Percentiles rank a stretch among this genome's conserved stretches.
Evolutionary conservation across 2,888 invertebrate genomes (phyloP).

Genomic region (Noctua pronuba): DNA sequence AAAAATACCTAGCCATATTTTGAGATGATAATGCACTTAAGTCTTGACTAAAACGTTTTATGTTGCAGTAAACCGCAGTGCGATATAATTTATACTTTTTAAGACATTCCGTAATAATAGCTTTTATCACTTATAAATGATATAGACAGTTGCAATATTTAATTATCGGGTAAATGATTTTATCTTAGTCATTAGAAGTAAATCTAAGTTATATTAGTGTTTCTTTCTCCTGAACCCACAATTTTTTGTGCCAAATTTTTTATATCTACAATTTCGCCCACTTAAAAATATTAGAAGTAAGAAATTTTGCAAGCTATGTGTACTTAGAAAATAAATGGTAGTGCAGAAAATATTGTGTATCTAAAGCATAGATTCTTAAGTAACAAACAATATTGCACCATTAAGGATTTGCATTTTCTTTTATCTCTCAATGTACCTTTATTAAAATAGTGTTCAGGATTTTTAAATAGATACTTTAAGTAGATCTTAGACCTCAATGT

Average conservation of each 20-base stretch:
- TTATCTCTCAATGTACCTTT: background rate
- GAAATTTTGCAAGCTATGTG: constrained; percentile 17
- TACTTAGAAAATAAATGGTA: constrained; percentile 13
- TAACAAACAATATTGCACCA: constrained; percentile 1
- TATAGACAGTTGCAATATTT: constrained; percentile 10
- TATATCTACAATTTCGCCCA: constrained; percentile 14
- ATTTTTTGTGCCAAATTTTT: constrained; percentile 56
- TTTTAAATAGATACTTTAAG: constrained; percentile 3
- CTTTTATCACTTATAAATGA: background rate
- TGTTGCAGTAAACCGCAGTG: background rate
- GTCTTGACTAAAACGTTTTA: constrained; percentile 14
- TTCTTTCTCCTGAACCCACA: constrained; percentile 24
- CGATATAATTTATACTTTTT: background rate
- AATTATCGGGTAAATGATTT: constrained; percentile 8
- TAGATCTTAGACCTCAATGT: constrained; percentile 4
- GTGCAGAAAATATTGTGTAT: constrained; percentile 9
- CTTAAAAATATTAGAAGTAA: background rate
- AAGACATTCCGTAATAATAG: constrained; percentile 45
- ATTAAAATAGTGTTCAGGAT: constrained; percentile 7
- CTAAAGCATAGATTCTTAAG: background rate
- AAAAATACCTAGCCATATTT: constrained; percentile 21
- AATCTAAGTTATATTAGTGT: constrained; percentile 11
- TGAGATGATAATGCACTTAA: constrained; percentile 15
- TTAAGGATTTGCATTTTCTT: background rate
- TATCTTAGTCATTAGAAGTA: constrained; percentile 3